Evolutionary conservation across 2,888 invertebrate species (phyloP), one percentile per base, ranked within the genome.

Genomic region (Dascillus cervinus): DNA sequence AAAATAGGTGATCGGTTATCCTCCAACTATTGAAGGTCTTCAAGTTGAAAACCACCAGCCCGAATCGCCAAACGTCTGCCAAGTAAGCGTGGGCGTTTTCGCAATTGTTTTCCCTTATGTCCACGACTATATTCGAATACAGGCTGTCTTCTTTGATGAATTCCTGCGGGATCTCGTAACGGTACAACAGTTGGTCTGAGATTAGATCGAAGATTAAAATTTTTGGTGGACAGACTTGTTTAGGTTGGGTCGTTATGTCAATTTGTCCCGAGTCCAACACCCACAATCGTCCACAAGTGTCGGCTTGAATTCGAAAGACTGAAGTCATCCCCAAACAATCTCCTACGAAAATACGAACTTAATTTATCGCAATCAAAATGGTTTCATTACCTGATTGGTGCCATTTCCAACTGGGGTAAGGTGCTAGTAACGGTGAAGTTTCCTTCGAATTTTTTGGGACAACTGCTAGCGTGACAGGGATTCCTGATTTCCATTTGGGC

Each of bases 181-280:
- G 72, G 1, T 74, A 66, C 3, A 85, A 52, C 5, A 78, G 53
- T 32, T 65, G 53, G 53, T 87, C 80, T 0, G 76, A 81, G 12
- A 64, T 56, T 12, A 88, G 65, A 52, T 88, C 79, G 52, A 81
- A 86, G 4, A 83, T 73, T 3, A 80, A 69, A 26, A 87, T 70
- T 46, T 81, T 77, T 0, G 86, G 85, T 0, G 82, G 79, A 47
- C 85, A 84, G 10, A 79, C 60, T 55, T 81, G 82, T 38, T 73
- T 73, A 0, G 82, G 72, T 29, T 67, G 67, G n/a, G 74, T 72
- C 9, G 77, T 77, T 1, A 78, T 75, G 48, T 86, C 75, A 3
- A 81, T 74, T 53, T 82, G 78, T 1, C 88, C 88, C 0, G 85
- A 82, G 60, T 88, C 87, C 35, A 88, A 64, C 0, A 85, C 73